Base-by-base conservation (phyloP, 2,888 invertebrate genomes). In the Pediacus dermestoides region DNA sequence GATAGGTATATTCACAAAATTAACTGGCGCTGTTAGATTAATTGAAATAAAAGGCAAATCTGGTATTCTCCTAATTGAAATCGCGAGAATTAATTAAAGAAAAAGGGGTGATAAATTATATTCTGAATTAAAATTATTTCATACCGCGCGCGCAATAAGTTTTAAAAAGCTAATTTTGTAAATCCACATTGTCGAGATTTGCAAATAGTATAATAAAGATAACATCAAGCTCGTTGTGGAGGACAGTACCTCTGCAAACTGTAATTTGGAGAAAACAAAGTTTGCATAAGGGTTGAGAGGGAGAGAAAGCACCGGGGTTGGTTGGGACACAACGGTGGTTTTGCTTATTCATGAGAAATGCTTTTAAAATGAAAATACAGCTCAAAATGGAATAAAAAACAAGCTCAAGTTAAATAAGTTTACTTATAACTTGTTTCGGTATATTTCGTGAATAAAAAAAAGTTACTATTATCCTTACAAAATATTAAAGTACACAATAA, bases 331-430 rank as follows among this genome's bases (percentile, higher is more conserved):
- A 55, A 53, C 48, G 54, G 59, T 50, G 58, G 59, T 61, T 66
- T 63, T 61, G 64, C 63, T 65, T 66, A 66, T 66, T 66, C 64
- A 65, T 65, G 64, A 64, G 63, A 60, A 64, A 63, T 63, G 63
- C 63, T 64, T 66, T 63, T 63, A 61, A 63, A 64, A 63, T 63
- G 63, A 63, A 64, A 64, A 64, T 63, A 60, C 62, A 58, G 60
- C 60, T 60, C 58, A 57, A 61, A 64, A 64, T 58, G 60, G 57
- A 63, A 64, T 59, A 63, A 63, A 61, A 64, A 64, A 61, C 61
- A 63, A 59, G 55, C 58, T 53, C 54, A 28, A 64, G 60, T 63
- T 64, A 61, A 63, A 64, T 63, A 61, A 62, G 61, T 64, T 65
- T 62, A 60, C 62, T 63, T 63, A 63, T 63, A 62, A 61, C 60